A percentile compares a stretch with the other conserved stretches of the same genome.
Evolutionary conservation across 1,140 invertebrate species (phyloP).

Genomic region (Metopolophium dirhodum): DNA sequence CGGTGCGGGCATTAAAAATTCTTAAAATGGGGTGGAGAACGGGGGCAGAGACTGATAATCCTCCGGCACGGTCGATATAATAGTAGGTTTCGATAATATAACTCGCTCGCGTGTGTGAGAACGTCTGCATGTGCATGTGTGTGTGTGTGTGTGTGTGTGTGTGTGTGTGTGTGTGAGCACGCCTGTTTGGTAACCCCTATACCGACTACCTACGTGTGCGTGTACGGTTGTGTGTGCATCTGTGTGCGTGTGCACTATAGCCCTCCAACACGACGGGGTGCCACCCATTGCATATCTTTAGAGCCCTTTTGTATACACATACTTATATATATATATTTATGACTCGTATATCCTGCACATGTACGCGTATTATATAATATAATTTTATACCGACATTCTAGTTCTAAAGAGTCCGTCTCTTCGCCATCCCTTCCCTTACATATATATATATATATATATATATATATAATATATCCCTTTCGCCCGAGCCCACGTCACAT

Average conservation of each 20-base stretch:
- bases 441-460: neutral
- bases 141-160: neutral
- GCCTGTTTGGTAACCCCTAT: constrained; percentile 33
- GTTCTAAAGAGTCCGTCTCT: constrained; percentile 25
- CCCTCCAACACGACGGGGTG: constrained; percentile 48
- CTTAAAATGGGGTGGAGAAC: constrained; percentile 29
- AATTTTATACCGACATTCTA: constrained; percentile 14
- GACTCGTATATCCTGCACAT: constrained; percentile 6
- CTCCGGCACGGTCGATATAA: constrained; percentile 44
- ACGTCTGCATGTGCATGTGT: neutral
- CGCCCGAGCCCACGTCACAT: neutral
- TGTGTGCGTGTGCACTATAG: neutral
- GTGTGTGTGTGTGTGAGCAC: neutral
- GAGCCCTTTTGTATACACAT: constrained; percentile 40
- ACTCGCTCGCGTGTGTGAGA: neutral
- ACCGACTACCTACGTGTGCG: neutral
- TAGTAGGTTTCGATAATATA: constrained; percentile 19
- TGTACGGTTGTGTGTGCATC: neutral
- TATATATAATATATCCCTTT: neutral
- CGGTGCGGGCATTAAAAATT: constrained; percentile 43
- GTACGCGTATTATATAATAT: constrained; percentile 23
- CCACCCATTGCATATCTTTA: constrained; percentile 50
- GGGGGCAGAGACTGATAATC: constrained; percentile 25
- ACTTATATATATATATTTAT: neutral
- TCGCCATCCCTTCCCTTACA: neutral